These are phyloP conservation scores for Epirrhoe alternata DNA, from an alignment of 2,888 invertebrate species.

Conservation along the genomic window DNA sequence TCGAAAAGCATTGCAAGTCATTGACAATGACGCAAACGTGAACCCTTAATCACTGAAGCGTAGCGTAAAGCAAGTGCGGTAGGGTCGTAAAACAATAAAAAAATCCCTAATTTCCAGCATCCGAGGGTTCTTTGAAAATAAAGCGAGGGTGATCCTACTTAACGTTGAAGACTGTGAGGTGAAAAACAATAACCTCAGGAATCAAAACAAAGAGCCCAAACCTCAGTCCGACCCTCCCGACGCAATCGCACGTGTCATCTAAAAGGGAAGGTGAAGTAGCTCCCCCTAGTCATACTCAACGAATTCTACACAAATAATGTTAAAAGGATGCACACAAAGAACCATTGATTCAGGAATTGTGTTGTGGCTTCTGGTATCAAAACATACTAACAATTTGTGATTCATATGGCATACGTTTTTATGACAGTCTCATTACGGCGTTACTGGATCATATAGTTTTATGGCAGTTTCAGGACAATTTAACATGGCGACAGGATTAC, in stretches of 20 bases:
- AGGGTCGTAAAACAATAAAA: slow-evolving; percentile 18
- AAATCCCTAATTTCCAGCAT: slow-evolving; percentile 8
- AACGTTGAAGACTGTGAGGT: slow-evolving; percentile 18
- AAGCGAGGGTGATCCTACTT: slow-evolving; percentile 18
- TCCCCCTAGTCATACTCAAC: background rate
- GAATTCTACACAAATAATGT: slow-evolving; percentile 3
- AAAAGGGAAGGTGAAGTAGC: slow-evolving; percentile 9
- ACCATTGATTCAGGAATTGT: background rate
- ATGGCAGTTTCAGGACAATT: slow-evolving; percentile 10
- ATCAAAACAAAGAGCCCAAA: slow-evolving; percentile 31
- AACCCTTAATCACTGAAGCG: slow-evolving; percentile 6
- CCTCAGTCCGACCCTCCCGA: slow-evolving; percentile 16
- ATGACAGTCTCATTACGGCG: background rate
- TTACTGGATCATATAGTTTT: slow-evolving; percentile 13
- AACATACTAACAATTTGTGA: background rate
- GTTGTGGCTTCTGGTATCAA: no score
- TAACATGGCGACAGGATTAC: slow-evolving; percentile 16
- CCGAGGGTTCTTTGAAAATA: slow-evolving; percentile 19
- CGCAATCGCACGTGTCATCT: slow-evolving; percentile 25
- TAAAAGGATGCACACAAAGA: background rate
- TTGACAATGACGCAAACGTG: slow-evolving; percentile 5
- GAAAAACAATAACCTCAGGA: slow-evolving; percentile 24
- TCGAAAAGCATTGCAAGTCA: background rate
- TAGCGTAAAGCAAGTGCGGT: background rate
- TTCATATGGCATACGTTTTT: background rate